Conservation (phyloP, 1,140 invertebrate genomes). For the Schmidtea mediterranea region DNA sequence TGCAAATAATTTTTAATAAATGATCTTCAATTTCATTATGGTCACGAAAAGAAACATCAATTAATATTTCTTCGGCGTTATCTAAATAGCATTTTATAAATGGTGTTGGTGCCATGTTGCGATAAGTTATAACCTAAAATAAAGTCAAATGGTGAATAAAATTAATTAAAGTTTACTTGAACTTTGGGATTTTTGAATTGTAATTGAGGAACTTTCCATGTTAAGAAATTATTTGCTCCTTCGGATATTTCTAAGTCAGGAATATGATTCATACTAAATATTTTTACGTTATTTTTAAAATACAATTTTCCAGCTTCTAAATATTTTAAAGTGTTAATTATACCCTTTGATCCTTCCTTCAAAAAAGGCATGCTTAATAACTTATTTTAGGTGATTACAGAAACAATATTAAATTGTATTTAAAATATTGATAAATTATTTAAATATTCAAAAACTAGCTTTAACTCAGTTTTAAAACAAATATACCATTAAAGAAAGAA, state of each 20-base stretch:
- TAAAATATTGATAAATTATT: too few relatives aligned
- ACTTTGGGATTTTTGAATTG: slow-evolving; percentile 72
- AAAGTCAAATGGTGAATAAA: too few relatives aligned
- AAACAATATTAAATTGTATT: too few relatives aligned
- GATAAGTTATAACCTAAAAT: too few relatives aligned
- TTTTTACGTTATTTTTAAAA: slow-evolving; percentile 52
- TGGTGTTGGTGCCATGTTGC: slow-evolving; percentile 63
- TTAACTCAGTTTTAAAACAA: too few relatives aligned
- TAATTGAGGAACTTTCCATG: slow-evolving; percentile 42
- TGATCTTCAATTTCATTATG: slow-evolving; percentile 9
- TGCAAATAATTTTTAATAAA: slow-evolving; percentile 7
- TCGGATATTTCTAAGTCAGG: slow-evolving; percentile 13
- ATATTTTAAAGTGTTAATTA: slow-evolving; percentile 61
- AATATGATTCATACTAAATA: slow-evolving; percentile 61
- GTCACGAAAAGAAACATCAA: slow-evolving; percentile 9
- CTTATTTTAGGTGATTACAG: too few relatives aligned
- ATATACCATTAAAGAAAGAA: too few relatives aligned
- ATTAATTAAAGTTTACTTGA: too few relatives aligned
- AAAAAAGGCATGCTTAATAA: slow-evolving; percentile 69
- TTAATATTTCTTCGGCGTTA: slow-evolving; percentile 19
- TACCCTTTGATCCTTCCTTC: slow-evolving; percentile 50
- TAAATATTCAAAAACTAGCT: too few relatives aligned
- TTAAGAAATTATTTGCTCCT: slow-evolving; percentile 10
- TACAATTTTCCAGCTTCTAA: slow-evolving; percentile 47
- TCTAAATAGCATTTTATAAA: slow-evolving; percentile 66